These are phyloP conservation scores for Synanceia verrucosa DNA, from an alignment of 2,797 vertebrate species.

Conservation along the genomic window DNA sequence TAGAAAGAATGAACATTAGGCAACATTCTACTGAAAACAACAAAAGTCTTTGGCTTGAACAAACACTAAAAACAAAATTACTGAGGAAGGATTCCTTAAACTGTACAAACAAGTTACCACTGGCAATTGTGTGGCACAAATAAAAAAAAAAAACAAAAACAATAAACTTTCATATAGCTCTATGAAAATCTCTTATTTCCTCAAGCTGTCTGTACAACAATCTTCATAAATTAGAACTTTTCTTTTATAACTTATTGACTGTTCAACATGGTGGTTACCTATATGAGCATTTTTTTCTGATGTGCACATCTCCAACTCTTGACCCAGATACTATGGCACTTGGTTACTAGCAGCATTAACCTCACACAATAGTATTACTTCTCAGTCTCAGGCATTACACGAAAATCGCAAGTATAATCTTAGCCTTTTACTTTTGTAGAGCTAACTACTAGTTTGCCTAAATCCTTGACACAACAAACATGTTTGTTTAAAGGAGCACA, in stretches of 20 bases:
- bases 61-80: conserved; percentile 94
- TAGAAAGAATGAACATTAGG: conserved; percentile 92
- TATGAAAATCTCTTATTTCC: conserved; percentile 94
- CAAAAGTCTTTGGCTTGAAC: conserved; percentile 91
- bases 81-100: conserved; percentile 90
- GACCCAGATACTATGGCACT: conserved; percentile 96
- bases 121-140: conserved; percentile 95
- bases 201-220: conserved; percentile 98
- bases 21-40: conserved; percentile 92
- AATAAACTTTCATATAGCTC: conserved; percentile 95
- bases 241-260: conserved; percentile 99
- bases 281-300: conserved; percentile 87
- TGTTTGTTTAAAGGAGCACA: conserved; percentile 83
- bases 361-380: conserved; percentile 82
- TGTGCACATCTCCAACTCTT: conserved; percentile 92
- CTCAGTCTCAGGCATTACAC: conserved; percentile 85
- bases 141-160: conserved; percentile 89
- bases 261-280: conserved; percentile 95
- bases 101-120: conserved; percentile 96
- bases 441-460: conserved; percentile 78
- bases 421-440: conserved; percentile 76
- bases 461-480: conserved; percentile 85
- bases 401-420: conserved; percentile 86
- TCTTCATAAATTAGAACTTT: conserved; percentile 99
- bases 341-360: conserved; percentile 93